phyloP scores from a whole-genome alignment of 2,113 vertebrate species.

The Nymphicus hollandicus region DNA sequence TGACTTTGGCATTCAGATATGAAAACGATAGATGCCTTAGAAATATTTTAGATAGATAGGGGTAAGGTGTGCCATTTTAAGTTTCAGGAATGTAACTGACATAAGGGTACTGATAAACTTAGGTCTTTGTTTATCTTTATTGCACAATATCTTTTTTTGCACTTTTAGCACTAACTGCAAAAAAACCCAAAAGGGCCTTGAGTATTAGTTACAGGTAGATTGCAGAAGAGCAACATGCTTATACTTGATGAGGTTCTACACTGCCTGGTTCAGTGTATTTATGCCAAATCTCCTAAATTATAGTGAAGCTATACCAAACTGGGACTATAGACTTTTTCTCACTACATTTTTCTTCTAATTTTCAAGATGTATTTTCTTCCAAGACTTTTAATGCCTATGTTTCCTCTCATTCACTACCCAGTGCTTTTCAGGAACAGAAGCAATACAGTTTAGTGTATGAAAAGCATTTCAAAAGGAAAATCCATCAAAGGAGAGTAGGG shows the following conservation, averaged over 20 bases:
- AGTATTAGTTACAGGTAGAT: neutral
- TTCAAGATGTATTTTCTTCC: neutral
- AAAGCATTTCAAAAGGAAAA: neutral
- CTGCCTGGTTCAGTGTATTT: neutral
- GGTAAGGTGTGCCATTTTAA: slow-evolving; percentile 16
- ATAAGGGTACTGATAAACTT: neutral
- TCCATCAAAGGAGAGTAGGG: neutral
- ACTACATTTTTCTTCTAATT: neutral
- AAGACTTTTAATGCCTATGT: neutral
- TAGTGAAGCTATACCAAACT: neutral
- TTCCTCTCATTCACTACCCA: neutral
- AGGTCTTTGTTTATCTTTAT: neutral
- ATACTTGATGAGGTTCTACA: neutral
- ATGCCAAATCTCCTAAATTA: neutral
- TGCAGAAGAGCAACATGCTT: neutral
- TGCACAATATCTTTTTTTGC: neutral
- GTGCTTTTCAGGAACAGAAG: neutral
- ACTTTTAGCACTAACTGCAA: neutral
- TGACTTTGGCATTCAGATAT: slow-evolving; percentile 40
- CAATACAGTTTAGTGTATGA: neutral
- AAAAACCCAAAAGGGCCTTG: neutral
- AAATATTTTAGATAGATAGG: slow-evolving; percentile 11
- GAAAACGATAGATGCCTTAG: neutral
- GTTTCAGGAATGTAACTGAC: slow-evolving; percentile 9
- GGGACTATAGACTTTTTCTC: neutral